Percentiles rank a stretch among this genome's conserved stretches.
These are phyloP conservation scores for Halcyon malimbica DNA, from an alignment of 2,113 vertebrate genomes.

Conservation along the genomic window DNA sequence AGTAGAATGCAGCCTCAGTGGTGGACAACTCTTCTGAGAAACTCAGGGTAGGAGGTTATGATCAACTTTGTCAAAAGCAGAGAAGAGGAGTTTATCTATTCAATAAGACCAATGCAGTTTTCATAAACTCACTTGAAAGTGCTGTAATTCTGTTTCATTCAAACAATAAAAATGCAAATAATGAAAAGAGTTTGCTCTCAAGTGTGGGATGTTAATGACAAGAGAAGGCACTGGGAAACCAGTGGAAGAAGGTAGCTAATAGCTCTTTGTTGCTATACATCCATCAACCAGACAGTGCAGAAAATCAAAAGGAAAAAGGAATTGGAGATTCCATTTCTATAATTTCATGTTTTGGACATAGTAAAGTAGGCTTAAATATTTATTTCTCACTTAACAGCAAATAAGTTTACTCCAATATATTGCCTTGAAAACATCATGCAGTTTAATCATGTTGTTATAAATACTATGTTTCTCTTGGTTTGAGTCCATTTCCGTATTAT, in stretches of 20 bases:
- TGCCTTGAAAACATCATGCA: not conserved
- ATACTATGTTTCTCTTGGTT: not conserved
- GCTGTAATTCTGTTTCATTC: not conserved
- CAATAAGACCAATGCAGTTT: not conserved
- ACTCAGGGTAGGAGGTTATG: not conserved
- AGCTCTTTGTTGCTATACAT: conserved; percentile 6
- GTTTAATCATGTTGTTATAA: not conserved
- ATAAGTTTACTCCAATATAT: not conserved
- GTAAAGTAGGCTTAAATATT: not conserved
- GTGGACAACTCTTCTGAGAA: not conserved
- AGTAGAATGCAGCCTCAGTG: not conserved
- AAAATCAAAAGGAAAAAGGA: conserved; percentile 32
- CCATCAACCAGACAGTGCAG: not conserved
- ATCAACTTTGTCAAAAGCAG: not conserved
- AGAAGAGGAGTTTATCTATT: not conserved
- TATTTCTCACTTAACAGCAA: not conserved
- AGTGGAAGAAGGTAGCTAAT: conserved; percentile 19
- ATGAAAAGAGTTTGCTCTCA: not conserved
- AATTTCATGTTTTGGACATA: not conserved
- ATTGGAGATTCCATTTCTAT: conserved; percentile 13
- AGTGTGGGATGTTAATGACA: not conserved
- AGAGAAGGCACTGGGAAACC: not conserved
- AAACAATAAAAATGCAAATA: not conserved
- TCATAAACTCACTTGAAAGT: conserved; percentile 12
- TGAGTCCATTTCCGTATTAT: not conserved